These are phyloP conservation scores for Archocentrus centrarchus DNA, from an alignment of 2,113 vertebrate genomes.

Conservation along the genomic window DNA sequence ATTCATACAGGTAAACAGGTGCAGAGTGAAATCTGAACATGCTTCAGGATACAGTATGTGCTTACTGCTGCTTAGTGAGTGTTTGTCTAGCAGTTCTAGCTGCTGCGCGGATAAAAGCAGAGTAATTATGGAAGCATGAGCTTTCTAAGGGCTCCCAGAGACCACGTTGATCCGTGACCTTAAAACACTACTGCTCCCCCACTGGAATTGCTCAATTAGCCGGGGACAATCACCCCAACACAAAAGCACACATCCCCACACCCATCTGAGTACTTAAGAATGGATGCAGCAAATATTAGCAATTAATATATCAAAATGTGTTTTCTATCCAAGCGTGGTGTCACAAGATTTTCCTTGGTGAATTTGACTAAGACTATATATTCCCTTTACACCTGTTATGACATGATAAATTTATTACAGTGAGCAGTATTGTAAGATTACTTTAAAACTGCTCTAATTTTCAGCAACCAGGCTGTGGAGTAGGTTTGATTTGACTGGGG, in stretches of 20 bases:
- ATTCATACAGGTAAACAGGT: conserved; percentile 32
- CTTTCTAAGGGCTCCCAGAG: conserved; percentile 55
- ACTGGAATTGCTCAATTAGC: conserved; percentile 70
- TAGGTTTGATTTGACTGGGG: not conserved
- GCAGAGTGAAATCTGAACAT: conserved; percentile 30
- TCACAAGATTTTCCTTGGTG: not conserved
- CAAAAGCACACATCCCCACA: conserved; percentile 19
- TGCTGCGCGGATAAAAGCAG: conserved; percentile 51
- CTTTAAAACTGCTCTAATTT: not conserved
- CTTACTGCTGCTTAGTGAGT: conserved; percentile 8
- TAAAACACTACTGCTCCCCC: conserved; percentile 46
- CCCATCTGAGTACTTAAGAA: conserved; percentile 31
- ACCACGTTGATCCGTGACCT: conserved; percentile 61
- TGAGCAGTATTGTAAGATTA: not conserved
- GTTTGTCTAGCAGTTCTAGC: conserved; percentile 24
- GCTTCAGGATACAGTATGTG: not conserved
- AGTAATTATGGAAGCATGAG: conserved; percentile 61
- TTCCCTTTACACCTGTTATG: not conserved
- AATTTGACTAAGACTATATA: not conserved
- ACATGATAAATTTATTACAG: not conserved
- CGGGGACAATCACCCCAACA: conserved; percentile 56
- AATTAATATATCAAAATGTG: conserved; percentile 33
- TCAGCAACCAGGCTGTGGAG: not conserved
- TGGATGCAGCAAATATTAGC: conserved; percentile 17
- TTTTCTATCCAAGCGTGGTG: not conserved